phyloP scores from a whole-genome alignment of 2,888 invertebrate species.

The Plagiodera versicolora region DNA sequence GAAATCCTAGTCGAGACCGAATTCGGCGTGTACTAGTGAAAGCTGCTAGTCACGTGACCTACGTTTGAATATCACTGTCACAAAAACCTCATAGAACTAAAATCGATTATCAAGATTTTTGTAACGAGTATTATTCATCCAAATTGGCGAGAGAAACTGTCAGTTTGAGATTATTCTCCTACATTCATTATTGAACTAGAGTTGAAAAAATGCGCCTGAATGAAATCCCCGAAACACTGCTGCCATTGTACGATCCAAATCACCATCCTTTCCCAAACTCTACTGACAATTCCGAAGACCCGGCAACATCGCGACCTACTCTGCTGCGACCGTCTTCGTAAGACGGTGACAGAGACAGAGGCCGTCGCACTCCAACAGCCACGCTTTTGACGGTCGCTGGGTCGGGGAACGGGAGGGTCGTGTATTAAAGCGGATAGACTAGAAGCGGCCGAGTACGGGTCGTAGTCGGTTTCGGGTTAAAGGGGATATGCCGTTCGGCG shows the following conservation, averaged over 20 bases:
- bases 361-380: slow-evolving; percentile 26
- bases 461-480: slow-evolving; percentile 22
- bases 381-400: slow-evolving; percentile 28
- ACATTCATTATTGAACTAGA: no score
- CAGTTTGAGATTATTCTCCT: no score
- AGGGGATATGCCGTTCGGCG: slow-evolving; percentile 25
- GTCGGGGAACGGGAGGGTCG: slow-evolving; percentile 33
- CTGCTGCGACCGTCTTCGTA: neutral
- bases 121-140: no score
- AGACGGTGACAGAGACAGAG: slow-evolving; percentile 11
- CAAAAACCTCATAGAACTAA: no score
- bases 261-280: no score
- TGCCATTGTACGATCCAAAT: neutral
- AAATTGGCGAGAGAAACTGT: no score
- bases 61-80: no score
- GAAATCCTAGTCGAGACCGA: neutral
- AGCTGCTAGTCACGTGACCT: no score
- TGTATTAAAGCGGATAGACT: slow-evolving; percentile 40
- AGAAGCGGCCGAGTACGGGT: slow-evolving; percentile 21
- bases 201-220: no score
- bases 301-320: slow-evolving; percentile 8
- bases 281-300: neutral
- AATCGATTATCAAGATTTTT: no score
- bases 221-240: no score
- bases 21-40: no score